These are phyloP conservation scores for Baccha elongata DNA, from an alignment of 2,888 invertebrate genomes.

Conservation along the genomic window DNA sequence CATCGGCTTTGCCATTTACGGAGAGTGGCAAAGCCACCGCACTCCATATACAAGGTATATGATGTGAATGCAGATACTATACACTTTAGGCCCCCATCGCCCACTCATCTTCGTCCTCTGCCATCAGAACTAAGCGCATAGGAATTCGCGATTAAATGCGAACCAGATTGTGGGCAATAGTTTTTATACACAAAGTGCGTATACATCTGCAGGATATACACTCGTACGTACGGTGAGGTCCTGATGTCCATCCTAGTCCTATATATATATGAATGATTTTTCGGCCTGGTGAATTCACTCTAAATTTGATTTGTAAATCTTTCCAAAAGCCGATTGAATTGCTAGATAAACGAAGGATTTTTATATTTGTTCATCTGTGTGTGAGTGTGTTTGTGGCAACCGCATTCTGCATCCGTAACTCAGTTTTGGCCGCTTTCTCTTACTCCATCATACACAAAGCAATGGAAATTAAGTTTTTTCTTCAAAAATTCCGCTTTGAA, in stretches of 20 bases:
- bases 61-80: conserved; percentile 32
- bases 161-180: conserved; percentile 72
- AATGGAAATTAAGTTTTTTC: conserved; percentile 25
- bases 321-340: conserved; percentile 70
- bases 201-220: conserved; percentile 17
- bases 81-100: background rate
- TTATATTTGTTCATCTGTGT: conserved; percentile 35
- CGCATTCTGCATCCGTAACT: conserved; percentile 48
- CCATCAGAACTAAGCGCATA: conserved; percentile 24
- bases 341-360: conserved; percentile 69
- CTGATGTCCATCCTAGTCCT: conserved; percentile 13
- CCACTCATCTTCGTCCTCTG: conserved; percentile 42
- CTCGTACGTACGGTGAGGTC: background rate
- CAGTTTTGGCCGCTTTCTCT: conserved; percentile 10
- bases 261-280: conserved; percentile 58
- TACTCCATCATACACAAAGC: conserved; percentile 6
- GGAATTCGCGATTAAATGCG: conserved; percentile 73
- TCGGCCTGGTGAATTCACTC: conserved; percentile 72
- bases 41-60: no score
- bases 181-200: conserved; percentile 71
- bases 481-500: conserved; percentile 26
- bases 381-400: conserved; percentile 6
- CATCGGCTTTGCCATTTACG: conserved; percentile 57
- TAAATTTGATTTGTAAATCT: conserved; percentile 73
- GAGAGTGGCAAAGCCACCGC: conserved; percentile 59